These are phyloP conservation scores for Quadroppia sp. DNA, from an alignment of 2,888 invertebrate genomes.

Conservation along the genomic window DNA sequence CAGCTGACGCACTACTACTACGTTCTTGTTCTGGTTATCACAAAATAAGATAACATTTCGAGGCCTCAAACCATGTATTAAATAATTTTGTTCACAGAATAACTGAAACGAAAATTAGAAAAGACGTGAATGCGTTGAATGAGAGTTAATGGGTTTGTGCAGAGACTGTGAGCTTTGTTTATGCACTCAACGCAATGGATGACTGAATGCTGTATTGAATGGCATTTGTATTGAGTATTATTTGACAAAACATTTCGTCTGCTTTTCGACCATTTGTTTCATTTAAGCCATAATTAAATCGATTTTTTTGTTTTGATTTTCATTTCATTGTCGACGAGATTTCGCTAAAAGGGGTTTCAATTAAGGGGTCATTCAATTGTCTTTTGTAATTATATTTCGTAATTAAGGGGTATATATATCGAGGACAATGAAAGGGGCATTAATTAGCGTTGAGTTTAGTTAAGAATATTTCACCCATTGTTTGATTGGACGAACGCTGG, in stretches of 20 bases:
- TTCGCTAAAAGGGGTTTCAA: too few species aligned
- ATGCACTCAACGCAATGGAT: not conserved
- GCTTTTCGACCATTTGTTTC: too few species aligned
- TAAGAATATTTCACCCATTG: not conserved
- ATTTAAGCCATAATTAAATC: too few species aligned
- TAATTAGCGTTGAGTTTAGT: too few species aligned
- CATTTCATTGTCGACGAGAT: too few species aligned
- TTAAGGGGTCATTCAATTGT: not conserved
- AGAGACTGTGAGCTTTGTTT: constrained; percentile 1
- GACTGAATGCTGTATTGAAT: constrained; percentile 1
- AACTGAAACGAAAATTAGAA: not conserved
- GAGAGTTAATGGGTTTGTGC: not conserved
- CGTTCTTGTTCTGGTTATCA: not conserved
- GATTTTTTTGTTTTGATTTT: too few species aligned
- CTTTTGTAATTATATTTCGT: too few species aligned
- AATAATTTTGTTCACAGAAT: not conserved
- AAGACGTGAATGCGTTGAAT: not conserved
- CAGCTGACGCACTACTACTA: constrained; percentile 24
- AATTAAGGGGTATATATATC: too few species aligned
- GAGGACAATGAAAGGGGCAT: too few species aligned
- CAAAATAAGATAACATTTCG: not conserved
- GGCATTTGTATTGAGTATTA: not conserved
- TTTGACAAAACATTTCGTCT: too few species aligned
- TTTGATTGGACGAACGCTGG: constrained; percentile 37
- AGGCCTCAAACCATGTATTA: not conserved